These are phyloP conservation scores for Delphinus delphis DNA, from an alignment of 2,113 vertebrate species.

Conservation along the genomic window DNA sequence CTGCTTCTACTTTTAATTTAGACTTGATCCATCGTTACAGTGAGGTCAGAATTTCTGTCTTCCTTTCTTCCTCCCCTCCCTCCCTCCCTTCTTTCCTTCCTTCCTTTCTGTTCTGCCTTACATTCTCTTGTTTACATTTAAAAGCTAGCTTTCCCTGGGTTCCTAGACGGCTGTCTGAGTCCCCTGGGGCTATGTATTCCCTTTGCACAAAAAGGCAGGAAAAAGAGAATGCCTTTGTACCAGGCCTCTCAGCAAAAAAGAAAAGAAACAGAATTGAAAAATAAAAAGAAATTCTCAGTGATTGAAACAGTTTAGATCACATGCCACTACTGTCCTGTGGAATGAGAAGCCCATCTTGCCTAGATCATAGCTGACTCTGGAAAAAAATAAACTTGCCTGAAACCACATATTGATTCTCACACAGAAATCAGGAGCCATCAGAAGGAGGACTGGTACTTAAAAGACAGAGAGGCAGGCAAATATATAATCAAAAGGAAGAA, in stretches of 20 bases:
- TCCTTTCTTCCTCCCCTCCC: fast-evolving
- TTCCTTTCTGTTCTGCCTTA: background rate
- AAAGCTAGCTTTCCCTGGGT: background rate
- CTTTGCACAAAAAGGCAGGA: background rate
- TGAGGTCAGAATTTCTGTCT: background rate
- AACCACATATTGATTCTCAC: background rate
- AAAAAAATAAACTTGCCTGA: background rate
- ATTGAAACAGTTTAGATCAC: background rate
- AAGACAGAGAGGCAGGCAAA: background rate
- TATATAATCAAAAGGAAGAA: background rate
- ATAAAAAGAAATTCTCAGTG: background rate
- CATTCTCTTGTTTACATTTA: background rate
- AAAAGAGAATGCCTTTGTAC: background rate
- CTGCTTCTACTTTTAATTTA: background rate
- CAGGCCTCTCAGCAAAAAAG: background rate
- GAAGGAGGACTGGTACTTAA: background rate
- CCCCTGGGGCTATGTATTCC: background rate
- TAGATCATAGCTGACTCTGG: background rate
- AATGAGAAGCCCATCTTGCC: background rate
- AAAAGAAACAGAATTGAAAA: background rate
- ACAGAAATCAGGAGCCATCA: background rate
- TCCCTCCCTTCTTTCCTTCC: background rate
- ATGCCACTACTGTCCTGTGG: background rate
- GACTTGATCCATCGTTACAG: background rate
- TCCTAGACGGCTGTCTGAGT: background rate